Base-by-base conservation (phyloP, 2,797 vertebrate species). In the Cheirogaleus major region DNA sequence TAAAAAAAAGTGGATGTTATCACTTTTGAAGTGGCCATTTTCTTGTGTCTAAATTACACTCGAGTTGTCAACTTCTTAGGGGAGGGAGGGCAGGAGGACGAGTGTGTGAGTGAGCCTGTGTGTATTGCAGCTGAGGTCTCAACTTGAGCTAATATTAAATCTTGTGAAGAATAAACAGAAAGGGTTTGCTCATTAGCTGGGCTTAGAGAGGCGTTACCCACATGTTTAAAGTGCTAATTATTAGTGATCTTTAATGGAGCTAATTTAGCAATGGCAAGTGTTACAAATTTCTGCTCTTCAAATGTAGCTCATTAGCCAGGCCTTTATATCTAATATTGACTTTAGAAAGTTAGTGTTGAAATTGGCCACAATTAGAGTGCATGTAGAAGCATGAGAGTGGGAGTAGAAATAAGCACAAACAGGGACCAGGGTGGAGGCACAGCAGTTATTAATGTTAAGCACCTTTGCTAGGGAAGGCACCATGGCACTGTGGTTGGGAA, bases 121-220 rank as follows among this genome's bases (percentile, higher is more conserved):
- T 95, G 63, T 80, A 72, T 93, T 79, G 22, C 83, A 81, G 81
- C n/a, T 97, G 97, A 97, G 48, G 76, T 94, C 93, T 94, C 93
- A 95, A 65, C 72, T 97, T 8, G 2, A 91, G 96, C 81, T 95
- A 95, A 92, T 96, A 85, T 75, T 85, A 87, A 96, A 87, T 97
- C 93, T 88, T 95, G 91, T 92, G 93, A 98, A 97, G 95, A 97
- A 93, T 98, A 97, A 98, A 97, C 94, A 96, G 82, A 96, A 95
- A 93, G 1, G 1, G 83, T 96, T 95, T 97, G 83, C 96, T 97
- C 93, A 97, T 97, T 98, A 97, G 86, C 94, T 95, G 57, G 93
- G 83, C 78, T 96, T 95, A 94, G 67, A 94, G 87, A 95, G 72
- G 95, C 89, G 89, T 93, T 95, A 72, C 70, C 70, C 25, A 25